Base-by-base conservation (phyloP, 2,113 vertebrate species). In the Odontesthes bonariensis region DNA sequence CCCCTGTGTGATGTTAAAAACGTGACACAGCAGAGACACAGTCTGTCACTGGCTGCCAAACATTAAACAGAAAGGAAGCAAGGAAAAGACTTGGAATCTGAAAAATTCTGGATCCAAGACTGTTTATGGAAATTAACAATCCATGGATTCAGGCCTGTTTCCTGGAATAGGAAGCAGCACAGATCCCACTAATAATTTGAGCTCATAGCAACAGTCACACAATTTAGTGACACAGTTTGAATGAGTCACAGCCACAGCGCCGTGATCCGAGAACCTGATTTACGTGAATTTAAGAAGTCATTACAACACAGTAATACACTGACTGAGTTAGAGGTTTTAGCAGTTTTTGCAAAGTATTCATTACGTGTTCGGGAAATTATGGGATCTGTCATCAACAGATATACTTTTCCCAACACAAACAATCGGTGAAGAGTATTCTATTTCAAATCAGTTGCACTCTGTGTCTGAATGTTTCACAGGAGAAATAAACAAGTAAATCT, bases 121-220 rank as follows among this genome's bases (percentile, higher is more conserved):
- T 91, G 92, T 94, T 93, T 93, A 94, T 92, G 91, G 90, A 93
- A 92, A 90, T 86, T 52, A 85, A 84, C 83, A 83, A 86, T 92
- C 85, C 78, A 46, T 49, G 73, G 82, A 88, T 83, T 83, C 75
- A 0, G 61, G 77, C 76, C 68, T 63, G 85, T 77, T 92, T 92
- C 89, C 92, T 91, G 87, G 81, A 88, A 90, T 83, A 86, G 87
- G 84, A 89, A 89, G 83, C 44, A 79, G 85, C 82, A 80, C 44
- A 38, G 78, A 56, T 40, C 55, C 31, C 51, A 55, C 69, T 79
- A 85, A 90, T 86, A 81, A 82, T 75, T 68, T 62, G 38, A 82
- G 64, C 78, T 86, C 76, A 64, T 69, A 79, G 80, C 79, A 79
- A 77, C 79, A 78, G 60, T 47, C n/a, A 33, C 23, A 73, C 51